Base-by-base conservation (phyloP, 2,113 vertebrate genomes). In the Gallinago media region DNA sequence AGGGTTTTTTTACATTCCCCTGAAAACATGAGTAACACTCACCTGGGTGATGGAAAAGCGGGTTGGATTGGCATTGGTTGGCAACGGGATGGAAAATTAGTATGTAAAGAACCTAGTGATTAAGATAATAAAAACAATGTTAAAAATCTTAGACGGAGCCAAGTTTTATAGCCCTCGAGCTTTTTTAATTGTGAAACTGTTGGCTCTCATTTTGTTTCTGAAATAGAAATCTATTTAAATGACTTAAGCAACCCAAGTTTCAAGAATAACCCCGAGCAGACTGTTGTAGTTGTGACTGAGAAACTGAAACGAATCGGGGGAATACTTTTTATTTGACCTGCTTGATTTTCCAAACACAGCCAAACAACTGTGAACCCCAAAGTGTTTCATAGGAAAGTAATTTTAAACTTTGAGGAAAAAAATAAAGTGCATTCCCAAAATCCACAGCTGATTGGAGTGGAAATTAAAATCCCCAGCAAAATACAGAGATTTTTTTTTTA, bases 101-200 rank as follows among this genome's bases (percentile, higher is more conserved):
- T 91, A 96, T 96, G 88, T 96, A 94, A 97, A 94, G 91, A 85
- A 79, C 88, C 80, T 86, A 67, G 88, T 87, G 94, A 97, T 96
- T 96, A 94, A 97, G 95, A 96, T 96, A 96, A 96, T 96, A 94
- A 92, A 95, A 96, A 93, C 93, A 95, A 96, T 96, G 95, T 94
- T 95, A 88, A 59, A 79, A 95, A 92, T 95, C 91, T 92, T 78
- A 58, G n/a, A 50, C 42, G 89, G 68, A 93, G 96, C 96, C 95
- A 97, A 96, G 91, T 96, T 96, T 96, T 96, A 52, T 61, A 95
- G 92, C 96, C 96, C 96, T 94, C 36, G 5, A 95, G 96, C 95
- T 86, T 95, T 86, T 95, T 89, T 92, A 75, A 65, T 97, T 96
- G 95, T 96, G 96, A 96, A 97, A 97, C 84, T 72, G 70, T 95